Percentiles rank a stretch among this genome's conserved stretches.
Evolutionary conservation across 2,888 invertebrate species (phyloP).

Genomic region (Parelbella ahira): DNA sequence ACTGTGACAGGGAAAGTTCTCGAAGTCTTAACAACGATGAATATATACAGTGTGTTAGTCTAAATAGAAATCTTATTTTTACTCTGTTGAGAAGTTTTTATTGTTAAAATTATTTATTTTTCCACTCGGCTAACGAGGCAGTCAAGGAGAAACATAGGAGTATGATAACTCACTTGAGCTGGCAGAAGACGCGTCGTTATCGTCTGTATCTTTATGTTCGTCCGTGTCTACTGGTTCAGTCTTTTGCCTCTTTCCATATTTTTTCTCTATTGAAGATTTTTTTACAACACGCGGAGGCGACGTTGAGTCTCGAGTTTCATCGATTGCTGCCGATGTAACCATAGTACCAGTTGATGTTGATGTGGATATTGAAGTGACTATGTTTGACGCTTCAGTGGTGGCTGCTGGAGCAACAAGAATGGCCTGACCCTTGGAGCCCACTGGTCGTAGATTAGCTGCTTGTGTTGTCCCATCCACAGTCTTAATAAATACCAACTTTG

Average conservation of each 20-base stretch:
- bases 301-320: too few species aligned
- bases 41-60: too few species aligned
- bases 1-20: too few species aligned
- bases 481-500: conserved; percentile 75
- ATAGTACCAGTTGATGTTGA: conserved; percentile 35
- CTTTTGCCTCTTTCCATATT: conserved; percentile 70
- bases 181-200: conserved; percentile 43
- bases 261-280: conserved; percentile 55
- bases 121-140: too few species aligned
- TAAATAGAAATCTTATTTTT: too few species aligned
- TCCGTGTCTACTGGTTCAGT: conserved; percentile 53
- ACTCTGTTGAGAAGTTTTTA: too few species aligned
- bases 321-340: conserved; percentile 34
- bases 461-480: conserved; percentile 63
- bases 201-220: conserved; percentile 52
- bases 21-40: too few species aligned
- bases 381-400: conserved; percentile 32
- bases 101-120: too few species aligned
- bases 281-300: conserved; percentile 53
- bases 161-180: conserved; percentile 48
- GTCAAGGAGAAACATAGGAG: too few species aligned
- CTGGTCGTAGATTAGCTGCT: conserved; percentile 53
- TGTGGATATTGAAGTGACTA: conserved; percentile 33
- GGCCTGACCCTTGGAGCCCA: conserved; percentile 58
- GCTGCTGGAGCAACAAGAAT: conserved; percentile 65